Conservation (phyloP, 2,888 invertebrate species). For the Meteorus colon region DNA sequence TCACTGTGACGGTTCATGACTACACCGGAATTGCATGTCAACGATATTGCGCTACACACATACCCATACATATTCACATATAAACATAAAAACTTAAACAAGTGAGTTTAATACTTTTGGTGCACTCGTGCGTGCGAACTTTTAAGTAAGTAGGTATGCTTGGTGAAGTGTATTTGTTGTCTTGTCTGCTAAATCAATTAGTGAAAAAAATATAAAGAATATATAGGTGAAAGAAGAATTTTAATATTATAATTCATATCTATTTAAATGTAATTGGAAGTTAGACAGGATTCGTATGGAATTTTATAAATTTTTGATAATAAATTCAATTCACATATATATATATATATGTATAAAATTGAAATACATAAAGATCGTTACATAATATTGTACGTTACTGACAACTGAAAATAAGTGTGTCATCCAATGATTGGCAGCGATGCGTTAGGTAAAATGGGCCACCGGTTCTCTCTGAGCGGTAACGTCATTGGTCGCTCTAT, state of each 20-base stretch:
- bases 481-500: constrained; percentile 23
- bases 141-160: constrained; percentile 20
- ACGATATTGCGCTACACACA: constrained; percentile 55
- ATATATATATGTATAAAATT: background rate
- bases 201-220: background rate
- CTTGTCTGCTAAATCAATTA: background rate
- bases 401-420: constrained; percentile 29
- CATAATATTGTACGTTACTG: background rate
- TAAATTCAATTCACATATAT: background rate
- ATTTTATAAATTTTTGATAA: background rate
- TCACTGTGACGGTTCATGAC: constrained; percentile 52
- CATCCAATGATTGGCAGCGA: constrained; percentile 41
- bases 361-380: constrained; percentile 25
- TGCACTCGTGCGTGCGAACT: constrained; percentile 35
- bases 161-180: background rate
- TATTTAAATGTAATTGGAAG: too few relatives aligned
- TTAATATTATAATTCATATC: too few relatives aligned
- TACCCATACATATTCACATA: constrained; percentile 49
- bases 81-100: background rate
- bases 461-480: constrained; percentile 36
- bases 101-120: constrained; percentile 1
- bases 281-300: too few relatives aligned
- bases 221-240: background rate
- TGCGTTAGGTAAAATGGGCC: constrained; percentile 44
- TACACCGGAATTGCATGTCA: constrained; percentile 62